Base-by-base conservation (phyloP, 1,140 invertebrate species). In the Psilanteris sp. region DNA sequence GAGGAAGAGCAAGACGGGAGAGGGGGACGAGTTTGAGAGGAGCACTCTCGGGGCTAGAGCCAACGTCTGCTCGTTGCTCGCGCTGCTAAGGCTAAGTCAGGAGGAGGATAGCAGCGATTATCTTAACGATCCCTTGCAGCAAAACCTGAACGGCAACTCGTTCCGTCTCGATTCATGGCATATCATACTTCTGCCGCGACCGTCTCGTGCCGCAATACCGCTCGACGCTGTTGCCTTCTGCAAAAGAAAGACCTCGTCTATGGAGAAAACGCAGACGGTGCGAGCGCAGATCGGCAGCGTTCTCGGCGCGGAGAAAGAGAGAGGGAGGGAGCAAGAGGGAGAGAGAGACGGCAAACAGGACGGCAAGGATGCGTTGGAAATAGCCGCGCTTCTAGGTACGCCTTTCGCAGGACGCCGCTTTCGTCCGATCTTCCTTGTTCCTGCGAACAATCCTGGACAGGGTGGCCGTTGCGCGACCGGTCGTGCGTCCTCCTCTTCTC, bases 61-160 rank as follows among this genome's bases (percentile, higher is more conserved):
- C 31, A 44, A 6, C 44, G 48, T 37, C 54, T 68, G 48, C 46
- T 55, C 32, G 44, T 50, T 68, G 54, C 43, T 48, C 57, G 46
- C 48, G 54, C 70, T 74, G 80, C 81, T 80, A 81, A 84, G 79
- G 80, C 83, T 83, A 86, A 86, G 84, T 85, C 86, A 85, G 85
- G 83, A 84, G 80, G 82, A 85, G 83, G 85, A 86, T 87, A 87
- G 84, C 79, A 72, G 78, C 84, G 83, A 87, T 87, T 87, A 87
- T 87, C 83, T 87, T 87, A 87, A 86, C 87, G 87, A 87, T 86
- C 82, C 81, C 86, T 80, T 83, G 80, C 68, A 82, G 85, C 81
- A 87, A 86, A 88, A 88, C 87, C 84, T 84, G 86, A 87, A 84
- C 85, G 78, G 84, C 83, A 86, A 87, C 84, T 82, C 83, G 81